Evolutionary conservation across 2,888 invertebrate genomes (phyloP).

Genomic region (Scelioninae gen. 1): DNA sequence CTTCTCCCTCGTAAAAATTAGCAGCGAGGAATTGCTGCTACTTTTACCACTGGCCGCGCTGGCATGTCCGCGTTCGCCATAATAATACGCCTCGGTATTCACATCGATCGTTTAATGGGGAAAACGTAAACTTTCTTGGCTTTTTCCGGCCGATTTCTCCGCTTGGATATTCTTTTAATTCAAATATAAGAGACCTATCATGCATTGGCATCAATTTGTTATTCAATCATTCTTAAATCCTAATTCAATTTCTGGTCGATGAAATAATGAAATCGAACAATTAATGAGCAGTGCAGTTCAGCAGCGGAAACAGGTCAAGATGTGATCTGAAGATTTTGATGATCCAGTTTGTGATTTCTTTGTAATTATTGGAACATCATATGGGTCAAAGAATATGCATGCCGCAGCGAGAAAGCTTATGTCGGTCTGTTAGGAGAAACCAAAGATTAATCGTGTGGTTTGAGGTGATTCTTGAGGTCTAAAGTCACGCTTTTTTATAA

Average conservation of each 20-base stretch:
- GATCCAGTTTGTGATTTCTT: conserved; percentile 57
- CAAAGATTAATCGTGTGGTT: conserved; percentile 60
- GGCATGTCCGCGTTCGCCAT: conserved; percentile 69
- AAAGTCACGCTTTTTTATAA: too few species aligned
- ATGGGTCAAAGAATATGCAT: conserved; percentile 57
- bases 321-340: too few species aligned
- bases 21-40: conserved; percentile 63
- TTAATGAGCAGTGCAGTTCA: too few species aligned
- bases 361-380: conserved; percentile 72
- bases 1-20: conserved; percentile 65
- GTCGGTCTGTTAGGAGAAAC: conserved; percentile 55
- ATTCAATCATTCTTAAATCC: conserved; percentile 4
- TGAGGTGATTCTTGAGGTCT: too few species aligned
- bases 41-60: conserved; percentile 55
- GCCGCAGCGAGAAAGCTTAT: conserved; percentile 54
- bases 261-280: too few species aligned
- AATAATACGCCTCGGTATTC: conserved; percentile 66
- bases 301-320: too few species aligned
- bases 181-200: conserved; percentile 36
- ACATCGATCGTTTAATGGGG: conserved; percentile 66
- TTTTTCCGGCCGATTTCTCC: conserved; percentile 70
- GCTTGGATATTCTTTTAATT: conserved; percentile 19
- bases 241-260: conserved; percentile 3
- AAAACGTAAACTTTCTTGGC: conserved; percentile 67
- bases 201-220: background rate